These are phyloP conservation scores for Champsocephalus gunnari DNA, from an alignment of 2,797 vertebrate genomes.

Conservation along the genomic window DNA sequence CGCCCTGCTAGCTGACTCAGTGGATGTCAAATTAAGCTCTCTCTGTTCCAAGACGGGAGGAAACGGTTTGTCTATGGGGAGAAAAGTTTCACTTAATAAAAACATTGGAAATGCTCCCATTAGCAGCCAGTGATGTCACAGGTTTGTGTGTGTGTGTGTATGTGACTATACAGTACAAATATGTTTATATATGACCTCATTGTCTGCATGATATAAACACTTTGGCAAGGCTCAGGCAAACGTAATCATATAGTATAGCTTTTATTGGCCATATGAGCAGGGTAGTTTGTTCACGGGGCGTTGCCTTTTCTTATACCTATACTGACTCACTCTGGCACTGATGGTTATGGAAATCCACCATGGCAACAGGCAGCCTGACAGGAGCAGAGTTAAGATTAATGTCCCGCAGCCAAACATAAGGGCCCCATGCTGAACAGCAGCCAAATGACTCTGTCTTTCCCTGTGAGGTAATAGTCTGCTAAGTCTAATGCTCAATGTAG, in stretches of 20 bases:
- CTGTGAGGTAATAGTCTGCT: slow-evolving; percentile 82
- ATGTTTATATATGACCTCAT: slow-evolving; percentile 47
- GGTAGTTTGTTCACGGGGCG: slow-evolving; percentile 46
- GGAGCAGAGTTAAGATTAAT: slow-evolving; percentile 78
- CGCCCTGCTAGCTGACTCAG: slow-evolving; percentile 61
- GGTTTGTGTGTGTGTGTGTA: slow-evolving; percentile 16
- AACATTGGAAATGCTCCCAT: slow-evolving; percentile 47
- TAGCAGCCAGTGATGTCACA: slow-evolving; percentile 43
- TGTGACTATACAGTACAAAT: background rate
- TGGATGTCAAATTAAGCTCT: slow-evolving; percentile 59
- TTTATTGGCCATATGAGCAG: slow-evolving; percentile 51
- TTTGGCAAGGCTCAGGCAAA: slow-evolving; percentile 7
- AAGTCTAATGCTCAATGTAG: slow-evolving; percentile 70
- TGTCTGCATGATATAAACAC: slow-evolving; percentile 26
- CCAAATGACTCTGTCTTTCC: slow-evolving; percentile 81
- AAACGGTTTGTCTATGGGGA: slow-evolving; percentile 38
- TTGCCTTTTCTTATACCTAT: slow-evolving; percentile 57
- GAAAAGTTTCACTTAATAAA: slow-evolving; percentile 51
- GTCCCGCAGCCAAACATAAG: slow-evolving; percentile 71
- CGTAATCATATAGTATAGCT: slow-evolving; percentile 33
- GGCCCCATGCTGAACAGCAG: slow-evolving; percentile 68
- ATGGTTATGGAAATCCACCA: slow-evolving; percentile 66
- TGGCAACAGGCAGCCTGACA: slow-evolving; percentile 70
- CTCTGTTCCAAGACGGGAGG: slow-evolving; percentile 49
- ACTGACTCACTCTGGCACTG: slow-evolving; percentile 66